Base-by-base conservation (phyloP, 2,797 vertebrate species). In the Hafferia zeledoni region DNA sequence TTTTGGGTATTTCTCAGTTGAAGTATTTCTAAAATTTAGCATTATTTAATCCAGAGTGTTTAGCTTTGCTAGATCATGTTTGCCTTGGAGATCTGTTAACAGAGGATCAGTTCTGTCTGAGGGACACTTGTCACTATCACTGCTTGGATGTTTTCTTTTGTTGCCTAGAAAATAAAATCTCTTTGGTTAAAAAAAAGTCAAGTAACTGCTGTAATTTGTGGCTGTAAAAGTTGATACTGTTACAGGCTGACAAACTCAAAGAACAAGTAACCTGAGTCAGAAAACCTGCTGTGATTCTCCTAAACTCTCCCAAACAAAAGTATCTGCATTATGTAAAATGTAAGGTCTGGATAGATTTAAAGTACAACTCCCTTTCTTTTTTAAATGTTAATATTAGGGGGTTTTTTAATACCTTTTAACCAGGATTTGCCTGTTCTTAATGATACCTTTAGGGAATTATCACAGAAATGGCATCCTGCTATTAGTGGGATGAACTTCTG, bases 101-200 rank as follows among this genome's bases (percentile, higher is more conserved):
- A 44, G 90, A 80, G 39, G 63, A 39, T 87, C 71, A 20, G 68
- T 64, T 95, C 94, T 3, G 0, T 88, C 87, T 39, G 72, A 82
- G 88, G 75, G 57, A 82, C 55, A 43, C 0, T 18, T 52, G 65
- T 92, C 95, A 39, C 9, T 95, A 39, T 88, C 89, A 53, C 91
- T 50, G 93, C 27, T 82, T 93, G 90, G 86, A 85, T 93, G 63
- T 91, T 92, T 67, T 87, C 61, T 74, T 89, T 87, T 16, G 16
- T 72, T 96, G 86, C 95, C 84, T 69, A n/a, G 88, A 85, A 91
- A 94, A 95, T 95, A 87, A 94, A 94, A 89, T 76, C 89, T 83
- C 76, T 89, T 97, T 93, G 59, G 64, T 49, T 95, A 89, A 91
- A 92, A 87, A 93, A 28, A 15, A 24, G 35, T 27, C 35, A 33